phyloP scores from a whole-genome alignment of 2,113 vertebrate genomes.

The Gopherus flavomarginatus region DNA sequence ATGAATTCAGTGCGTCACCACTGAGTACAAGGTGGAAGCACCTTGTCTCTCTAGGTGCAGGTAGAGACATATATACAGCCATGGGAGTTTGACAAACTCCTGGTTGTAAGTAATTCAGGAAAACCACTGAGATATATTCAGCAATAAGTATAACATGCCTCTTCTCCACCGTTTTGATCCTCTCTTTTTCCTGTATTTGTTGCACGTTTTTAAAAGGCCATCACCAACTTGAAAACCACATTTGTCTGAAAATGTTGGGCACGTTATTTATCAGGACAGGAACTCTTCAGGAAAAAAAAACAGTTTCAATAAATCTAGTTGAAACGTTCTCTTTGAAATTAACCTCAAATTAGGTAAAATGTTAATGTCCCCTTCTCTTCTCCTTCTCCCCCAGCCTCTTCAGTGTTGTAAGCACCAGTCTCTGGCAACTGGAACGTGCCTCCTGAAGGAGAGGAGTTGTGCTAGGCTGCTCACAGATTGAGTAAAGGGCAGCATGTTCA shows the following conservation, averaged over 20 bases:
- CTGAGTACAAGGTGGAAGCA: background rate
- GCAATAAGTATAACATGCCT: background rate
- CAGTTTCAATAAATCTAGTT: background rate
- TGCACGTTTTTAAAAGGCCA: background rate
- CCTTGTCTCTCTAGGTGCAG: background rate
- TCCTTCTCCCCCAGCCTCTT: background rate
- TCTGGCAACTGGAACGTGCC: background rate
- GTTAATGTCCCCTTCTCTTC: background rate
- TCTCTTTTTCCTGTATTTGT: accelerated
- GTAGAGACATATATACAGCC: background rate
- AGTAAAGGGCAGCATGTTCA: background rate
- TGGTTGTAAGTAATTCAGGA: background rate
- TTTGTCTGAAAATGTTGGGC: background rate
- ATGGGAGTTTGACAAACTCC: background rate
- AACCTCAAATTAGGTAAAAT: background rate
- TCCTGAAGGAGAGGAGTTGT: background rate
- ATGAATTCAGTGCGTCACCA: background rate
- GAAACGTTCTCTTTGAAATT: background rate
- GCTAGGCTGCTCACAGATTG: too few relatives aligned
- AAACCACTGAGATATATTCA: background rate
- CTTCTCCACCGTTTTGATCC: background rate
- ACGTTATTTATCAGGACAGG: accelerated
- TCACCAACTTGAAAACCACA: accelerated
- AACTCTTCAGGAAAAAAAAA: background rate
- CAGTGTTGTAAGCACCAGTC: background rate